A percentile compares a stretch with the other conserved stretches of the same genome.
Conservation (phyloP, 2,113 vertebrate species). For the Tinamus guttatus region DNA sequence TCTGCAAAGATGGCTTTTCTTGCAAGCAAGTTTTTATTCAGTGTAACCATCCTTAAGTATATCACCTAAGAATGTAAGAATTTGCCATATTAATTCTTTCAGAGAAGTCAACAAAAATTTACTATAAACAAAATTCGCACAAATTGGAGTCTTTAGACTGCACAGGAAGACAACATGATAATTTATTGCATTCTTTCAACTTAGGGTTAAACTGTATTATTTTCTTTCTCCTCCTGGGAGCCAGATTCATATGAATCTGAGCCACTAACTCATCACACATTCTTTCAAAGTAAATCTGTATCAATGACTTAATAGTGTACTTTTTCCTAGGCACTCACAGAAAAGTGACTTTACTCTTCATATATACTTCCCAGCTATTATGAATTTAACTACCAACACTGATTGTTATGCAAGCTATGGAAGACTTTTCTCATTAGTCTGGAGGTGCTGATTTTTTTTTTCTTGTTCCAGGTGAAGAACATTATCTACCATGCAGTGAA, state of each 20-base stretch:
- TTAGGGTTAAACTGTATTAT: not conserved
- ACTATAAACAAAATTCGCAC: not conserved
- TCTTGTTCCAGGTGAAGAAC: conserved; percentile 92
- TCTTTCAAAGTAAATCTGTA: not conserved
- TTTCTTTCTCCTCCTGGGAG: not conserved
- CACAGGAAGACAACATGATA: not conserved
- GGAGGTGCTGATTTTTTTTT: not conserved
- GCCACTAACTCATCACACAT: not conserved
- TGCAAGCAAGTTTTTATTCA: not conserved
- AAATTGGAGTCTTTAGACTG: not conserved
- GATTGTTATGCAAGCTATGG: not conserved
- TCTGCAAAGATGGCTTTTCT: not conserved
- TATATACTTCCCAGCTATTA: not conserved
- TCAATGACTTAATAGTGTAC: not conserved
- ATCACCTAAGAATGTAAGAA: not conserved
- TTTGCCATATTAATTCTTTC: not conserved
- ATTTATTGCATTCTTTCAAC: not conserved
- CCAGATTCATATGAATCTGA: not conserved
- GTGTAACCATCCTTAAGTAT: not conserved
- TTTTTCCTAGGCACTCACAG: not conserved
- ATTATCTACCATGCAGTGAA: conserved; percentile 99
- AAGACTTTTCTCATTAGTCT: not conserved
- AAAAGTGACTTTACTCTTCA: not conserved
- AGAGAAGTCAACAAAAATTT: not conserved
- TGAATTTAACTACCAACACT: not conserved